A percentile compares a stretch with the other conserved stretches of the same genome.
These are phyloP conservation scores for Hypsibius dujardini DNA, from an alignment of 1,140 invertebrate genomes.

Conservation along the genomic window DNA sequence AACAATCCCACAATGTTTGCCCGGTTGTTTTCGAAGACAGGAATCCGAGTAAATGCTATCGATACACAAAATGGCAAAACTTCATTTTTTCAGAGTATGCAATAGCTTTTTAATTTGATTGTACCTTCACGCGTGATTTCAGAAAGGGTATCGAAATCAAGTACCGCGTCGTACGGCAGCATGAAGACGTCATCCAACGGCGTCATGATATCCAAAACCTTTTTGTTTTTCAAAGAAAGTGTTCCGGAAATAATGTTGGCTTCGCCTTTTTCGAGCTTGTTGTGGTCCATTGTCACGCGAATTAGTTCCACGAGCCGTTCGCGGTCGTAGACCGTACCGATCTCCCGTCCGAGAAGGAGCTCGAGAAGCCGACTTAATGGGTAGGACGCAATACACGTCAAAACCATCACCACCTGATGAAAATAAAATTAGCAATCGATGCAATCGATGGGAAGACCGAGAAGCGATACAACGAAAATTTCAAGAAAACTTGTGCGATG, in stretches of 20 bases:
- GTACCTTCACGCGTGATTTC: too few species aligned
- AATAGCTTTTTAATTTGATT: too few species aligned
- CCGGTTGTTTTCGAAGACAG: constrained; percentile 36
- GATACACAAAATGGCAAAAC: constrained; percentile 36
- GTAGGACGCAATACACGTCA: constrained; percentile 38
- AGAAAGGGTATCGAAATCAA: too few species aligned
- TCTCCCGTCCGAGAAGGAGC: constrained; percentile 53
- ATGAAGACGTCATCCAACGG: too few species aligned
- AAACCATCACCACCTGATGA: constrained; percentile 29
- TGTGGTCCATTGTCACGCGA: constrained; percentile 1
- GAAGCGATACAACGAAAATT: too few species aligned
- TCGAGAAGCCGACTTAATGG: constrained; percentile 38
- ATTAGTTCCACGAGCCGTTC: constrained; percentile 88
- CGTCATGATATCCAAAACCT: too few species aligned
- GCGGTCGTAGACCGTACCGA: constrained; percentile 86
- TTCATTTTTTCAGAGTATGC: constrained; percentile 34
- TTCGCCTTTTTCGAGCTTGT: constrained; percentile 18
- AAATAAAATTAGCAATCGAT: constrained; percentile 26
- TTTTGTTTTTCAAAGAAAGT: too few species aligned
- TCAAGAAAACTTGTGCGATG: too few species aligned
- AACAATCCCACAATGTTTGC: constrained; percentile 38
- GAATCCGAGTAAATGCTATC: constrained; percentile 31
- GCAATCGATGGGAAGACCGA: too few species aligned
- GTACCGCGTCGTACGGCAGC: too few species aligned
- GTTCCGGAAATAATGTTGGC: too few species aligned